Evolutionary conservation across 1,140 invertebrate species (phyloP).

Genomic region (Aphelenchoides avenae): DNA sequence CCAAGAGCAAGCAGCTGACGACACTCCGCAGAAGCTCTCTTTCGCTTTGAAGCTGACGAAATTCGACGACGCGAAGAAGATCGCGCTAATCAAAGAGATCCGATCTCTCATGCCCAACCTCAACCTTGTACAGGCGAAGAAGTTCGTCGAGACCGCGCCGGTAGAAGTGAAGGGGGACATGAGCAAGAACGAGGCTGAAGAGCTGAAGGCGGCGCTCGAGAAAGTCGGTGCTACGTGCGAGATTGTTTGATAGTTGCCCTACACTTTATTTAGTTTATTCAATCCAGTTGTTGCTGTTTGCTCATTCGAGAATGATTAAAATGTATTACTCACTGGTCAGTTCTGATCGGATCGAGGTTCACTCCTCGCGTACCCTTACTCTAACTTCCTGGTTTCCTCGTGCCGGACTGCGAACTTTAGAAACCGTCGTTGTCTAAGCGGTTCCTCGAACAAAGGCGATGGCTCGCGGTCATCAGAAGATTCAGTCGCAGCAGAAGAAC

Average conservation of each 20-base stretch:
- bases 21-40: conserved; percentile 64
- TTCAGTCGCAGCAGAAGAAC: conserved; percentile 86
- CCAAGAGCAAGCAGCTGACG: conserved; percentile 60
- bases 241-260: conserved; percentile 62
- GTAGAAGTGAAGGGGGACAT: conserved; percentile 81
- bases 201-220: conserved; percentile 75
- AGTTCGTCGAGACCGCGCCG: conserved; percentile 90
- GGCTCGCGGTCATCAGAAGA: conserved; percentile 96
- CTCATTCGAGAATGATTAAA: no score
- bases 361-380: neutral
- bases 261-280: no score
- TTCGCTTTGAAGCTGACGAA: conserved; percentile 79
- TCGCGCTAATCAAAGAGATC: conserved; percentile 89
- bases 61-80: conserved; percentile 90
- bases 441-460: no score
- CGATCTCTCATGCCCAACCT: conserved; percentile 82
- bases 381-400: conserved; percentile 15
- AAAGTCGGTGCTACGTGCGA: conserved; percentile 80
- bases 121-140: conserved; percentile 97
- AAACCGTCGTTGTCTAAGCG: no score
- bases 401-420: no score
- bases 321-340: no score
- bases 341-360: no score
- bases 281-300: conserved; percentile 16
- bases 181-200: conserved; percentile 88